Conservation (phyloP, 2,888 invertebrate genomes). For the Phortica magna region DNA sequence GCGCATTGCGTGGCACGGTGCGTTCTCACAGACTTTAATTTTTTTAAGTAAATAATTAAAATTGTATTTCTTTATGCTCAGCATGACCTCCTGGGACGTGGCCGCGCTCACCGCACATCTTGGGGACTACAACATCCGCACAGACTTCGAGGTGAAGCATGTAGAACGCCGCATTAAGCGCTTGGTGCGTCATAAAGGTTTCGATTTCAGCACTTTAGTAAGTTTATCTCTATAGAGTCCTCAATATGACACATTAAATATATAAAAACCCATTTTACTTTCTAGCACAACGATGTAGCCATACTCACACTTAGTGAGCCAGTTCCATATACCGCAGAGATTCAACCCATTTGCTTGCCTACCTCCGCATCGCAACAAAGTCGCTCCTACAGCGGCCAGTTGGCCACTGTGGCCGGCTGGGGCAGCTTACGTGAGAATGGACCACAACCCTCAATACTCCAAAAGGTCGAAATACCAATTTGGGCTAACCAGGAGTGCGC, state of each 20-base stretch:
- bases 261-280: neutral
- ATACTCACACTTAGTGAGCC: conserved; percentile 88
- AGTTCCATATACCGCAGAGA: conserved; percentile 84
- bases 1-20: conserved; percentile 95
- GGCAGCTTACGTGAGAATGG: conserved; percentile 86
- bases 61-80: conserved; percentile 67
- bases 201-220: conserved; percentile 89
- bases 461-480: conserved; percentile 90
- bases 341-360: conserved; percentile 89
- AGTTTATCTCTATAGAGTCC: conserved; percentile 50
- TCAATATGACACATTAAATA: too few relatives aligned
- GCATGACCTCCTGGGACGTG: conserved; percentile 94
- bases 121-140: conserved; percentile 90
- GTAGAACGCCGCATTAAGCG: conserved; percentile 88
- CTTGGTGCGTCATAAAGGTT: conserved; percentile 90
- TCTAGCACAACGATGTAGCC: conserved; percentile 90
- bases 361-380: conserved; percentile 70
- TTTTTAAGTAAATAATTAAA: neutral
- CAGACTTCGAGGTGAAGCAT: conserved; percentile 86
- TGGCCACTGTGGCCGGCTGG: conserved; percentile 93
- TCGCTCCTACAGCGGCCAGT: conserved; percentile 83
- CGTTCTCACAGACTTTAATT: conserved; percentile 72
- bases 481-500: conserved; percentile 90
- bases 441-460: conserved; percentile 88
- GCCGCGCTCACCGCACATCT: conserved; percentile 88